These are phyloP conservation scores for Xylocampa areola DNA, from an alignment of 2,888 invertebrate genomes.

Conservation along the genomic window DNA sequence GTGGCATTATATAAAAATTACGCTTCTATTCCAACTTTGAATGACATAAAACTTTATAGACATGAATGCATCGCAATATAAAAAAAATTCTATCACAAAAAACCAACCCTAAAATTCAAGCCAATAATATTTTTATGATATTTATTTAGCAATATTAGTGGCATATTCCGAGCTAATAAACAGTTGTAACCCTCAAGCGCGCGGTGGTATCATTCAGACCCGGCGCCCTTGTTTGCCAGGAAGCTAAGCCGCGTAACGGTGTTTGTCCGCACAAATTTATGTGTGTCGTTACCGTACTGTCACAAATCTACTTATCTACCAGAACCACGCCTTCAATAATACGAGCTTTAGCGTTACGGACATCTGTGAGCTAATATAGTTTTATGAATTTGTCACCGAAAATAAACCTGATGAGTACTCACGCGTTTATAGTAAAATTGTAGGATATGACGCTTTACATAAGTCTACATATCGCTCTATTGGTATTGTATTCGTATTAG, in stretches of 20 bases:
- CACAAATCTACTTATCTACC: conserved; percentile 89
- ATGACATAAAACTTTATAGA: no score
- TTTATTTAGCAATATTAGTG: conserved; percentile 62
- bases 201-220: conserved; percentile 72
- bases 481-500: neutral
- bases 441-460: conserved; percentile 3
- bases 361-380: conserved; percentile 74
- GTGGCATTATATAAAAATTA: no score
- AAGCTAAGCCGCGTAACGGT: conserved; percentile 88
- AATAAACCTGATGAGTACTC: conserved; percentile 41
- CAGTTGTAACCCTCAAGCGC: conserved; percentile 75
- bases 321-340: conserved; percentile 84
- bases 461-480: conserved; percentile 1
- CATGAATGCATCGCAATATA: neutral
- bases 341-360: conserved; percentile 67
- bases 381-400: conserved; percentile 53
- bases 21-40: neutral
- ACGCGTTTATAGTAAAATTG: conserved; percentile 16
- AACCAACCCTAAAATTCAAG: conserved; percentile 9
- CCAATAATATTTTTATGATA: conserved; percentile 50
- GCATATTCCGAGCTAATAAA: conserved; percentile 76
- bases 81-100: neutral
- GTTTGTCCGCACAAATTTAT: conserved; percentile 86
- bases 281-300: conserved; percentile 82
- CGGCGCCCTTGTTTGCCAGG: conserved; percentile 83